Percentiles rank a stretch among this genome's conserved stretches.
Evolutionary conservation across 2,888 invertebrate genomes (phyloP).

Genomic region (Ctenicera cuprea): DNA sequence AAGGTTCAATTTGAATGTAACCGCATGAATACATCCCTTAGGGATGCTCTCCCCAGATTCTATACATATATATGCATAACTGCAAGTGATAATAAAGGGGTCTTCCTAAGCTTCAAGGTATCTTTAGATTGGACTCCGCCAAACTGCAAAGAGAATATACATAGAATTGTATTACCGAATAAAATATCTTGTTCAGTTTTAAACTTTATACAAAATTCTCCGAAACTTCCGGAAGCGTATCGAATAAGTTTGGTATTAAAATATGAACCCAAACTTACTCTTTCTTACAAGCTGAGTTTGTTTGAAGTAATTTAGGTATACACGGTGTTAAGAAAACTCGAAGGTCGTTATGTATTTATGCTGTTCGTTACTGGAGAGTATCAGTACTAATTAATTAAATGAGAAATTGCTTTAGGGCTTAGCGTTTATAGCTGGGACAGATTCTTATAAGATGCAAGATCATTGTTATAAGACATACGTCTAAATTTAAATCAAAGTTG

Average conservation of each 20-base stretch:
- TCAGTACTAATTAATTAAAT: slow-evolving; percentile 24
- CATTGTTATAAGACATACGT: no score
- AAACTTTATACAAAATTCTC: slow-evolving; percentile 4
- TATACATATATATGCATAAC: slow-evolving; percentile 38
- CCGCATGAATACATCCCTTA: slow-evolving; percentile 40
- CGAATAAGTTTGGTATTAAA: slow-evolving; percentile 25
- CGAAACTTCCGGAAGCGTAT: slow-evolving; percentile 17
- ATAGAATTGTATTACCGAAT: slow-evolving; percentile 38
- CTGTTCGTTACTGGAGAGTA: slow-evolving; percentile 47
- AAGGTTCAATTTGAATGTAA: slow-evolving; percentile 45
- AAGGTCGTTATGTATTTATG: not conserved
- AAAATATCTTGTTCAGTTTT: slow-evolving; percentile 28
- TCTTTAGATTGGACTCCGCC: slow-evolving; percentile 53
- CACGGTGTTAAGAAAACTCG: not conserved
- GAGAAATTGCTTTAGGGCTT: slow-evolving; percentile 41
- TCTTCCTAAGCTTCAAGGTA: slow-evolving; percentile 47
- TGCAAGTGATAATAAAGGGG: slow-evolving; percentile 36
- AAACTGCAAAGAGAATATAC: slow-evolving; percentile 53
- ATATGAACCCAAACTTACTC: slow-evolving; percentile 17
- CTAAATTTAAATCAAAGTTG: slow-evolving; percentile 6
- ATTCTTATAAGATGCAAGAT: not conserved
- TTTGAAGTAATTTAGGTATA: slow-evolving; percentile 21
- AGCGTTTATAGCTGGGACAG: not conserved
- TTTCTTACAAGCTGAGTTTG: not conserved
- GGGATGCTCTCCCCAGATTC: slow-evolving; percentile 26